A percentile compares a stretch with the other conserved stretches of the same genome.
Conservation (phyloP, 37 sponge, comb jelly and placozoan genomes). For the Tethya wilhelma region DNA sequence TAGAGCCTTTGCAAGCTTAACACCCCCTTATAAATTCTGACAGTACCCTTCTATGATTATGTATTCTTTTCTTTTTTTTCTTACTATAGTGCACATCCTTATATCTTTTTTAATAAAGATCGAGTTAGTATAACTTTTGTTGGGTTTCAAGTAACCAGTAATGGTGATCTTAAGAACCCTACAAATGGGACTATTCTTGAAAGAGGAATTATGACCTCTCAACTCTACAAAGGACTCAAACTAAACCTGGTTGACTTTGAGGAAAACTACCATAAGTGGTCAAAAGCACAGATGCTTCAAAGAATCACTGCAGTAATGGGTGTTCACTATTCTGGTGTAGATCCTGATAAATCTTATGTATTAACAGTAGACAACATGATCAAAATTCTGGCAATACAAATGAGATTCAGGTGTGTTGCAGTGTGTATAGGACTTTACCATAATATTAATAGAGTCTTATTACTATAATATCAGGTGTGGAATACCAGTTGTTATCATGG, state of each 20-base stretch:
- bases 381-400: slow-evolving; percentile 92
- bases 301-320: slow-evolving; percentile 71
- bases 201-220: slow-evolving; percentile 24
- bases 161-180: slow-evolving; percentile 59
- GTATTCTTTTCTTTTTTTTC: not conserved
- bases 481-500: slow-evolving; percentile 98
- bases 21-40: too few species aligned
- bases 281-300: slow-evolving; percentile 37
- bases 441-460: not conserved
- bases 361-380: slow-evolving; percentile 85
- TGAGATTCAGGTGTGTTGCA: slow-evolving; percentile 80
- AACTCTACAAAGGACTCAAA: slow-evolving; percentile 38
- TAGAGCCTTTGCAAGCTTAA: too few species aligned
- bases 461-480: slow-evolving; percentile 62
- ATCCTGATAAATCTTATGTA: slow-evolving; percentile 86
- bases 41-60: too few species aligned
- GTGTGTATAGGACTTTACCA: not conserved
- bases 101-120: slow-evolving; percentile 95
- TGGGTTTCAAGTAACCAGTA: slow-evolving; percentile 65
- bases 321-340: slow-evolving; percentile 27
- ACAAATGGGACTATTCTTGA: slow-evolving; percentile 6
- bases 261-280: slow-evolving; percentile 51
- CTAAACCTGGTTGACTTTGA: slow-evolving; percentile 33
- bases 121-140: slow-evolving; percentile 81
- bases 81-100: slow-evolving; percentile 82